Evolutionary conservation across 2,888 invertebrate species (phyloP), one percentile per base, ranked within the genome.

Genomic region (Cenopis cana): DNA sequence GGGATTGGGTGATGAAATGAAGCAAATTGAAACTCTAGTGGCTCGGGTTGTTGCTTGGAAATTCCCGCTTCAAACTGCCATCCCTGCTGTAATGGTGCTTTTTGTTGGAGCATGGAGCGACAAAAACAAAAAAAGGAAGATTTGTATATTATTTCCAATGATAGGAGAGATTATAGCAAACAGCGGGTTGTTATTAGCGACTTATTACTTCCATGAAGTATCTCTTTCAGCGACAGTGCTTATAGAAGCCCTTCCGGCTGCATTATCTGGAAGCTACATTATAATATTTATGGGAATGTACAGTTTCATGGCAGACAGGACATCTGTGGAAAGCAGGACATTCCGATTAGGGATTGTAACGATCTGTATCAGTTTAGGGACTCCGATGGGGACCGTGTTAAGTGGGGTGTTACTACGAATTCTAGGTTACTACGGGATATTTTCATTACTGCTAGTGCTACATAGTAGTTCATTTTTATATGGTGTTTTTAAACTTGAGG

Each of bases 81-180:
- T 95, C 72, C 95, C 95, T 2, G 94, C 94, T 0, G 79, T 94
- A 0, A 87, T 95, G 79, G 93, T 95, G 12, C 83, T 95, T 20
- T 95, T 95, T 73, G 83, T 95, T 11, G 95, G 95, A 0, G 94
- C 95, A 0, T 95, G 95, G 95, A 95, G 95, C 74, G 95, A 95
- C 78, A 93, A 94, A 74, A 93, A 94, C 70, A 94, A 94, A 76
- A 92, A 90, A 76, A 85, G 95, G 76, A 95, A 95, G 84, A 93
- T 94, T 54, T 95, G 93, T 74, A 94, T 95, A 78, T 76, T 95
- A 0, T 82, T 94, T 41, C 95, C 95, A 0, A 91, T 95, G 69
- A 73, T 90, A 5, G 95, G 95, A 3, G 95, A 95, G 78, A 89
- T 95, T 20, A 77, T 94, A 64, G 89, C 94, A 0, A 93, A 94